phyloP scores from a whole-genome alignment of 2,888 invertebrate species.

The Poecilobothrus nobilitatus region DNA sequence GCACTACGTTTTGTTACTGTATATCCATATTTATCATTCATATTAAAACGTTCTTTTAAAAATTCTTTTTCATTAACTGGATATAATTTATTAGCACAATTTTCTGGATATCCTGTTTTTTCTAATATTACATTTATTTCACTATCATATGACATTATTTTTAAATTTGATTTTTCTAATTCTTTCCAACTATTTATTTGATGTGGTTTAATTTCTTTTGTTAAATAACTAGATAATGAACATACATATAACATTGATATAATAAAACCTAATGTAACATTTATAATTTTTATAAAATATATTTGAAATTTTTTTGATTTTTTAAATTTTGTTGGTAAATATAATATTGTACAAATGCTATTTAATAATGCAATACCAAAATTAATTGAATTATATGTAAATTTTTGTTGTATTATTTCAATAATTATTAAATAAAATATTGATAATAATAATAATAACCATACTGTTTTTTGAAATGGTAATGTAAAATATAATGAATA shows the following conservation, averaged over 20 bases:
- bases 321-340: not conserved
- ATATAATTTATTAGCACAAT: not conserved
- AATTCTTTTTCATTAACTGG: not conserved
- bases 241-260: conserved; percentile 6
- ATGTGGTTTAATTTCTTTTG: not conserved
- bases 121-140: not conserved
- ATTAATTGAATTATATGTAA: not conserved
- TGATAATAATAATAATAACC: not conserved
- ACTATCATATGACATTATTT: not conserved
- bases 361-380: conserved; percentile 1
- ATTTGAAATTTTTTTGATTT: not conserved
- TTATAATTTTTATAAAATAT: not conserved
- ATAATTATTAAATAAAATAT: not conserved
- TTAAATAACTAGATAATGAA: conserved; percentile 1
- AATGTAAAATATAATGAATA: conserved; percentile 6
- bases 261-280: not conserved
- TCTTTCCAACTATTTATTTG: not conserved
- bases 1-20: not conserved
- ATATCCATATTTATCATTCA: not conserved
- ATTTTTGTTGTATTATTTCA: not conserved
- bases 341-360: conserved; percentile 2
- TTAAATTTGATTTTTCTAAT: not conserved
- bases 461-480: conserved; percentile 1
- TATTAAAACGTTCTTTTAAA: not conserved
- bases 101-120: not conserved